These are phyloP conservation scores for Lumbricus terrestris DNA, from an alignment of 2,888 invertebrate genomes.

Conservation along the genomic window DNA sequence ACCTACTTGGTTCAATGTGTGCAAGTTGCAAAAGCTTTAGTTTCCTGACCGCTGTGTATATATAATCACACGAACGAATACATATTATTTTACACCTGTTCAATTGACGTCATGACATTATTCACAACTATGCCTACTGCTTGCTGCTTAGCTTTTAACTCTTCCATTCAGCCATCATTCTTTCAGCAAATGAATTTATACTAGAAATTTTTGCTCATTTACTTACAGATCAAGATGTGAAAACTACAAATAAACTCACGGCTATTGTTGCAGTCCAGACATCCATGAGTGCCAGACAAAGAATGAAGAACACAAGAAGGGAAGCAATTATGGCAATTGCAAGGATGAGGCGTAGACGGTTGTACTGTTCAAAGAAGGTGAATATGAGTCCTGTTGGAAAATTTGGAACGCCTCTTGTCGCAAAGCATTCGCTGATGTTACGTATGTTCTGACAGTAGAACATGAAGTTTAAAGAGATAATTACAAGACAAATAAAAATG, in stretches of 20 bases:
- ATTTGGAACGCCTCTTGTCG: conserved; percentile 84
- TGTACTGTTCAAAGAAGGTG: conserved; percentile 92
- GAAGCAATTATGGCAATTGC: conserved; percentile 72
- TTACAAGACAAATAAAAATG: background rate
- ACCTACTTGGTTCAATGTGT: background rate
- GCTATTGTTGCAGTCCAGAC: conserved; percentile 79
- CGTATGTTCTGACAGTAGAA: conserved; percentile 62
- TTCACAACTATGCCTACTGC: background rate
- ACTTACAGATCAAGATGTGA: background rate
- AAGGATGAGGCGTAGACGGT: conserved; percentile 75
- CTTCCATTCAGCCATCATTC: background rate
- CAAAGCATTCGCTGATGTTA: conserved; percentile 81
- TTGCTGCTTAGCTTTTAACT: background rate
- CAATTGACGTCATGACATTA: background rate
- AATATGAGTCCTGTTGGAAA: conserved; percentile 93
- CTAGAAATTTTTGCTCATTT: background rate
- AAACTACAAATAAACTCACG: conserved; percentile 18
- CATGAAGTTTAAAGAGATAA: background rate
- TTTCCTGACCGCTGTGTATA: background rate
- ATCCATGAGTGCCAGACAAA: conserved; percentile 77
- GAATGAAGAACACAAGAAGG: conserved; percentile 74
- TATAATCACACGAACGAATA: too few species aligned
- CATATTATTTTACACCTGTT: too few species aligned
- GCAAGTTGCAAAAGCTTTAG: background rate
- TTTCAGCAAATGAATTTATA: background rate